phyloP scores from a whole-genome alignment of 2,113 vertebrate genomes.

The Pangasianodon gigas region DNA sequence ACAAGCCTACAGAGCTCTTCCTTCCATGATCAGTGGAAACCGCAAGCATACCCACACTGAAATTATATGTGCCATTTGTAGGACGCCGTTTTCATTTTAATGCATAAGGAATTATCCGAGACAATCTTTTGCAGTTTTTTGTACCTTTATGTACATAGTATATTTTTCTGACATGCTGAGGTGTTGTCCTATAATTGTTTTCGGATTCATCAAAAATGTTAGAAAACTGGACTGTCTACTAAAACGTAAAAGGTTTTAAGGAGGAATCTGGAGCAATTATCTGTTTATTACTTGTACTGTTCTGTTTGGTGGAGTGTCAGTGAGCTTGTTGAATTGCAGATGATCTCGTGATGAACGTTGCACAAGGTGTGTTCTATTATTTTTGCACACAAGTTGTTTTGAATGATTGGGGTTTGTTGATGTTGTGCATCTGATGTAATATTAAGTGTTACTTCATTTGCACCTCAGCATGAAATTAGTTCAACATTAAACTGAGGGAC shows the following conservation, averaged over 20 bases:
- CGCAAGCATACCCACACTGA: constrained; percentile 12
- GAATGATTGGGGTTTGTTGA: constrained; percentile 76
- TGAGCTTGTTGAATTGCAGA: neutral
- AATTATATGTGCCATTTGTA: constrained; percentile 27
- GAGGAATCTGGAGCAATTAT: neutral
- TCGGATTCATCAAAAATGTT: constrained; percentile 1
- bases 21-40: neutral
- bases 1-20: constrained; percentile 23
- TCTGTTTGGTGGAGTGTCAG: constrained; percentile 10
- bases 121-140: constrained; percentile 41
- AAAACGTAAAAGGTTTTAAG: neutral
- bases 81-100: constrained; percentile 2
- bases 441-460: constrained; percentile 76
- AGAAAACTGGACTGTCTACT: neutral
- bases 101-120: constrained; percentile 9
- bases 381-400: constrained; percentile 81
- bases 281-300: constrained; percentile 11
- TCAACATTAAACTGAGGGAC: constrained; percentile 50
- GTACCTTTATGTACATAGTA: constrained; percentile 37
- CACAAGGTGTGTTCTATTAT: constrained; percentile 40
- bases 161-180: constrained; percentile 32
- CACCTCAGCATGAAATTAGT: constrained; percentile 76
- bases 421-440: constrained; percentile 76
- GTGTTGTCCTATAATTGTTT: constrained; percentile 5
- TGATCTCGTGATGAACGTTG: neutral